phyloP scores from a whole-genome alignment of 2,888 invertebrate genomes.

The Tetramorium bicarinatum region DNA sequence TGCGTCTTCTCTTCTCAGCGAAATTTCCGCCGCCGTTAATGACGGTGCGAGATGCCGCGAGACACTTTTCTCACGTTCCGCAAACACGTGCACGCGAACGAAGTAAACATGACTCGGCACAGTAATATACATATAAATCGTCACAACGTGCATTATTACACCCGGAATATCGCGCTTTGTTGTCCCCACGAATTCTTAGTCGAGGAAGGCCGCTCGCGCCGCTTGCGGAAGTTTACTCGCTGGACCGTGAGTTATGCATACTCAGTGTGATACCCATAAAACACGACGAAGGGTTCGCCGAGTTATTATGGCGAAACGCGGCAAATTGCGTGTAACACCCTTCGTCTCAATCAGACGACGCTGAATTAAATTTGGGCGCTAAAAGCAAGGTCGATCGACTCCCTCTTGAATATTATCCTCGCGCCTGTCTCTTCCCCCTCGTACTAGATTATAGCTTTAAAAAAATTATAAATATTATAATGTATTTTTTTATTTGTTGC shows the following conservation, averaged over 20 bases:
- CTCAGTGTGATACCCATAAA: slow-evolving; percentile 78
- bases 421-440: not conserved
- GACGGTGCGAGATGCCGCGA: slow-evolving; percentile 13
- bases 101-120: not conserved
- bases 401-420: not conserved
- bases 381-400: slow-evolving; percentile 27
- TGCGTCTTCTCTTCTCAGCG: slow-evolving; percentile 20
- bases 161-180: slow-evolving; percentile 1
- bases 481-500: not conserved
- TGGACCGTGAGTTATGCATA: slow-evolving; percentile 81
- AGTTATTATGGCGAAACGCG: slow-evolving; percentile 81
- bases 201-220: slow-evolving; percentile 48
- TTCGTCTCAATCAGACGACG: slow-evolving; percentile 59
- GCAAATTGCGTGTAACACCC: slow-evolving; percentile 84
- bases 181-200: slow-evolving; percentile 1
- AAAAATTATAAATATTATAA: not conserved
- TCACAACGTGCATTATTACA: not conserved
- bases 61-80: slow-evolving; percentile 48
- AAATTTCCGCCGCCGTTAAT: not conserved
- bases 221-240: slow-evolving; percentile 66
- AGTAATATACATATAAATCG: not conserved
- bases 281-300: slow-evolving; percentile 74
- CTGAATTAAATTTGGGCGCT: slow-evolving; percentile 52
- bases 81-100: not conserved
- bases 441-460: not conserved